A percentile compares a stretch with the other conserved stretches of the same genome.
These are phyloP conservation scores for Salvelinus namaycush DNA, from an alignment of 2,113 vertebrate species.

Conservation along the genomic window DNA sequence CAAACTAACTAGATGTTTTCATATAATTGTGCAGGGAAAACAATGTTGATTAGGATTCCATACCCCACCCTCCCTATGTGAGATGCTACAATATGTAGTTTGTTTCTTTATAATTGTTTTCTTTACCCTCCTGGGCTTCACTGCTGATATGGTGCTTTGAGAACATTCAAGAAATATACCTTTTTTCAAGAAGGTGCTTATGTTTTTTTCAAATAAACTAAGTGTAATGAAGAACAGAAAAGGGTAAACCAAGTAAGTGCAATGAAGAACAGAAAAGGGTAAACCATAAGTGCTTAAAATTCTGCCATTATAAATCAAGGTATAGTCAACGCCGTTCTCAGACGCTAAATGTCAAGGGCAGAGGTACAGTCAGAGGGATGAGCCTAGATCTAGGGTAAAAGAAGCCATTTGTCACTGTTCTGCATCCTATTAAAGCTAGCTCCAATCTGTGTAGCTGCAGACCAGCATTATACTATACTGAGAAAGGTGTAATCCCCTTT, in stretches of 20 bases:
- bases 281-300: slow-evolving; percentile 29
- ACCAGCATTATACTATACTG: slow-evolving; percentile 37
- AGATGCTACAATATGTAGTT: too few species aligned
- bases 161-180: background rate
- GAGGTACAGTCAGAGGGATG: slow-evolving; percentile 62
- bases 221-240: background rate
- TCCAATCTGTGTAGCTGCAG: slow-evolving; percentile 55
- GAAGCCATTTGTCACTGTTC: slow-evolving; percentile 71
- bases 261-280: background rate
- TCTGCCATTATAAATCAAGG: slow-evolving; percentile 54
- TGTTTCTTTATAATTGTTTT: too few species aligned
- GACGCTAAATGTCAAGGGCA: slow-evolving; percentile 70
- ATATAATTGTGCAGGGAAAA: too few species aligned
- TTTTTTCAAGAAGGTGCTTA: too few species aligned
- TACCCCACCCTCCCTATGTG: too few species aligned
- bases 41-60: too few species aligned
- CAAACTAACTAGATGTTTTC: too few species aligned
- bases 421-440: slow-evolving; percentile 61
- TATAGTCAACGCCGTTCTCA: slow-evolving; percentile 38
- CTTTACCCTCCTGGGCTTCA: too few species aligned
- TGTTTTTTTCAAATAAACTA: background rate
- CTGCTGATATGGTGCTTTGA: too few species aligned
- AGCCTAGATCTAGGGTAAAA: slow-evolving; percentile 58
- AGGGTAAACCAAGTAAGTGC: slow-evolving; percentile 12
- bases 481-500: slow-evolving; percentile 24